These are phyloP conservation scores for Folsomia candida DNA, from an alignment of 2,888 invertebrate species.

Conservation along the genomic window DNA sequence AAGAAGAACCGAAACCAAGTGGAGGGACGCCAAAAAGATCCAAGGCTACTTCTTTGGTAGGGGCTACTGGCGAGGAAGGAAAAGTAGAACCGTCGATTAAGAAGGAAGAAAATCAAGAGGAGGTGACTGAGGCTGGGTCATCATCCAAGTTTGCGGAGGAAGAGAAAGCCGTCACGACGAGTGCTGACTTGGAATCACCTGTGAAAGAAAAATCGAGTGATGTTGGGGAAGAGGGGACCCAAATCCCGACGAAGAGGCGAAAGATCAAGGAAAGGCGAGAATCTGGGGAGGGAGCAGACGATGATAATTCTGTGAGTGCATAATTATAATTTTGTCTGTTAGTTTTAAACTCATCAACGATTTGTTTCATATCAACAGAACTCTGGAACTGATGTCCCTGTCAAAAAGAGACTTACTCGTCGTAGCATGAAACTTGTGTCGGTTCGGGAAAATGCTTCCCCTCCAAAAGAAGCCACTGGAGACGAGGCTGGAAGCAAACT, in stretches of 20 bases:
- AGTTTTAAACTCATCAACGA: background rate
- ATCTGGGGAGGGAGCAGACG: conserved; percentile 22
- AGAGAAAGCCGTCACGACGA: too few species aligned
- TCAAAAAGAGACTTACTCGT: conserved; percentile 17
- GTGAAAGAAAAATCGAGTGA: conserved; percentile 13
- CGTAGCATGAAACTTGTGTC: conserved; percentile 4
- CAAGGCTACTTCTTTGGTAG: background rate
- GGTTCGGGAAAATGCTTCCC: too few species aligned
- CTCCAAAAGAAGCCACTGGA: too few species aligned
- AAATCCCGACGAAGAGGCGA: background rate
- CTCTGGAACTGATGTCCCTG: conserved; percentile 4
- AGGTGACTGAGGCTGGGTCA: too few species aligned
- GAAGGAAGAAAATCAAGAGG: too few species aligned
- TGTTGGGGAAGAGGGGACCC: conserved; percentile 5
- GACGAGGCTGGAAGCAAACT: too few species aligned
- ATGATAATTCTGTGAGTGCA: conserved; percentile 20
- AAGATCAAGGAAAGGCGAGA: conserved; percentile 16
- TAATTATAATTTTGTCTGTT: background rate
- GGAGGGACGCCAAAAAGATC: background rate
- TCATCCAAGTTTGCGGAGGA: too few species aligned
- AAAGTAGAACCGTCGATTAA: background rate
- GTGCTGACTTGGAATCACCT: too few species aligned
- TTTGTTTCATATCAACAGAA: conserved; percentile 8
- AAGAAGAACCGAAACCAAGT: background rate
- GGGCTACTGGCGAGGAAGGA: background rate